phyloP scores from a whole-genome alignment of 2,888 invertebrate species.

The Vesta saturnalis region DNA sequence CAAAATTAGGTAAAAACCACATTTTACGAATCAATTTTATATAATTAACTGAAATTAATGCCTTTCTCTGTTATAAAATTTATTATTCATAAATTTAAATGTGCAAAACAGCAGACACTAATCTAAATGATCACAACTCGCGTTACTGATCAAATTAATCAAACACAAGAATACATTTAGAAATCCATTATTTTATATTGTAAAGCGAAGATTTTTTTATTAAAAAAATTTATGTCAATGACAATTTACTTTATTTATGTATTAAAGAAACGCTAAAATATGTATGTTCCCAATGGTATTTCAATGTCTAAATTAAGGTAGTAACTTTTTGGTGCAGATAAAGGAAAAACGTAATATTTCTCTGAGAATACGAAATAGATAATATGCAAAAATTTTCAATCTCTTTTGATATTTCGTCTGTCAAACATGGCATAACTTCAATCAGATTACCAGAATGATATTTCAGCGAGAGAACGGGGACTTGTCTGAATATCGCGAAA shows the following conservation, averaged over 20 bases:
- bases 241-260: neutral
- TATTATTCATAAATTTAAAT: too few relatives aligned
- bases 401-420: constrained; percentile 40
- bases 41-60: too few relatives aligned
- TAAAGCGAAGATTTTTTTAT: constrained; percentile 19
- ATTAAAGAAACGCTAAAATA: constrained; percentile 16
- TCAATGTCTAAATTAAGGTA: constrained; percentile 31
- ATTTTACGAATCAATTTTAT: too few relatives aligned
- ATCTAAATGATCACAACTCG: neutral
- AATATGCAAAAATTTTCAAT: constrained; percentile 39
- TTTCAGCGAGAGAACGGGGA: constrained; percentile 46
- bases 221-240: constrained; percentile 20
- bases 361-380: constrained; percentile 36
- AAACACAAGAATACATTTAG: constrained; percentile 16
- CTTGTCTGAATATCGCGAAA: constrained; percentile 46
- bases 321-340: constrained; percentile 23
- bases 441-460: constrained; percentile 51
- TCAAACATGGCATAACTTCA: constrained; percentile 45
- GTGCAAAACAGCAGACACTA: too few relatives aligned
- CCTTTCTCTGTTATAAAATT: too few relatives aligned
- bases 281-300: constrained; percentile 28
- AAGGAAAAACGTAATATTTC: constrained; percentile 35
- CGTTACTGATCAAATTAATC: constrained; percentile 3
- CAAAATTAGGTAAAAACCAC: too few relatives aligned
- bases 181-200: neutral